Percentiles rank a stretch among this genome's conserved stretches.
These are phyloP conservation scores for Puntigrus tetrazona DNA, from an alignment of 2,113 vertebrate species.

Conservation along the genomic window DNA sequence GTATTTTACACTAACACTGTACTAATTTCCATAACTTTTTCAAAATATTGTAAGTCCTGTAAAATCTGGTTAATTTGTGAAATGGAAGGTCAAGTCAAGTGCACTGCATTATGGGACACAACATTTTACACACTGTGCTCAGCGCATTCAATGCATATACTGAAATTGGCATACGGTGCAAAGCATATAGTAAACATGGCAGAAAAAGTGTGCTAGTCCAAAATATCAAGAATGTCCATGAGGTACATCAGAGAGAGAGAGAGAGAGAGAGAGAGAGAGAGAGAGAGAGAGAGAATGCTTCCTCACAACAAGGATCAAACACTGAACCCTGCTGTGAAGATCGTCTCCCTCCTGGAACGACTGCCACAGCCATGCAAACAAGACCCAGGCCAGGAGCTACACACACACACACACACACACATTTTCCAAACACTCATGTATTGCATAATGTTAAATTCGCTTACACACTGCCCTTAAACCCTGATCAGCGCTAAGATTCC, in stretches of 20 bases:
- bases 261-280: neutral
- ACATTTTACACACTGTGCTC: neutral
- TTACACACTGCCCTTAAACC: slow-evolving; percentile 12
- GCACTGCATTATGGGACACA: neutral
- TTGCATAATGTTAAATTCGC: slow-evolving; percentile 17
- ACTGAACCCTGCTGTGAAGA: slow-evolving; percentile 35
- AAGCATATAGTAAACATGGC: neutral
- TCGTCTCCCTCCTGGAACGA: slow-evolving; percentile 28
- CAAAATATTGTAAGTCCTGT: neutral
- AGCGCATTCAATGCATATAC: neutral
- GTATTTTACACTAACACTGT: too few relatives aligned
- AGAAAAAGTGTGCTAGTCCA: neutral
- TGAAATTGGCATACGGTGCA: neutral
- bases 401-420: slow-evolving; percentile 13
- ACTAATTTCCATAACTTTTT: neutral
- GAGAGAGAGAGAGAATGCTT: neutral
- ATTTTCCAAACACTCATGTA: neutral
- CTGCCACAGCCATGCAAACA: slow-evolving; percentile 38
- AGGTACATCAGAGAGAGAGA: neutral
- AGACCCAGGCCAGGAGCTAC: slow-evolving; percentile 9
- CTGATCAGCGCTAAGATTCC: neutral
- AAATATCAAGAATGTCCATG: neutral
- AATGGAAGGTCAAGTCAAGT: neutral
- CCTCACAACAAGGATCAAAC: slow-evolving; percentile 53
- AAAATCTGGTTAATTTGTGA: neutral